Conservation (phyloP, 2,113 vertebrate species). For the Clarias batrachus region DNA sequence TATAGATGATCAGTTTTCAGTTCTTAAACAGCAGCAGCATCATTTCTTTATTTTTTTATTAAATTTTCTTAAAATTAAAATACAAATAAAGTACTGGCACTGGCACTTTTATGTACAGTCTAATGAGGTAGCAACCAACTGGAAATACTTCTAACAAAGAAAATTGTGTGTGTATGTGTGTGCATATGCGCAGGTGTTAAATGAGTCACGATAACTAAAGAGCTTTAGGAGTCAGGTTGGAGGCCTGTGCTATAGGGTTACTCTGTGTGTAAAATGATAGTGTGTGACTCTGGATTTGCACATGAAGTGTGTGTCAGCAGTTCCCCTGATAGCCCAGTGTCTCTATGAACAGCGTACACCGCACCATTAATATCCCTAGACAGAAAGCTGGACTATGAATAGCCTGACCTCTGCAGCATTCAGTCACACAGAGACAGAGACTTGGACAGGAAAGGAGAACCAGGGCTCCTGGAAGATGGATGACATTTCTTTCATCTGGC, state of each 20-base stretch:
- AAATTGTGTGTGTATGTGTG: not conserved
- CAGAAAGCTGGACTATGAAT: constrained; percentile 67
- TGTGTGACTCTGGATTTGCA: not conserved
- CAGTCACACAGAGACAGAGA: not conserved
- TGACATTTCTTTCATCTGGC: constrained; percentile 45
- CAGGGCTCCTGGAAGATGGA: not conserved
- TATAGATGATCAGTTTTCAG: not conserved
- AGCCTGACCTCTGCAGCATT: constrained; percentile 64
- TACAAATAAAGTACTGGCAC: not conserved
- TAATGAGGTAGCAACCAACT: not conserved
- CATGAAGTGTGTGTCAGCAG: not conserved
- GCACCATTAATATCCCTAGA: constrained; percentile 49
- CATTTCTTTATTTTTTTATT: not conserved
- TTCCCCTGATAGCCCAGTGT: not conserved
- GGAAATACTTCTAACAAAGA: not conserved
- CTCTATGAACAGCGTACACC: not conserved
- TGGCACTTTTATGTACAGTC: not conserved
- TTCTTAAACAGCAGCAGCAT: not conserved
- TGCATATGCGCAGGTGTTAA: not conserved
- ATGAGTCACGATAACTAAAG: not conserved
- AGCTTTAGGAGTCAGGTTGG: too few species aligned
- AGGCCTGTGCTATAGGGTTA: not conserved
- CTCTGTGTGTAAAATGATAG: not conserved
- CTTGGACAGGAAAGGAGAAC: constrained; percentile 3
- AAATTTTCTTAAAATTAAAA: too few species aligned